A percentile compares a stretch with the other conserved stretches of the same genome.
These are phyloP conservation scores for Strongylocentrotus purpuratus DNA, from an alignment of 35 echinoderm and acorn worm genomes.

Conservation along the genomic window DNA sequence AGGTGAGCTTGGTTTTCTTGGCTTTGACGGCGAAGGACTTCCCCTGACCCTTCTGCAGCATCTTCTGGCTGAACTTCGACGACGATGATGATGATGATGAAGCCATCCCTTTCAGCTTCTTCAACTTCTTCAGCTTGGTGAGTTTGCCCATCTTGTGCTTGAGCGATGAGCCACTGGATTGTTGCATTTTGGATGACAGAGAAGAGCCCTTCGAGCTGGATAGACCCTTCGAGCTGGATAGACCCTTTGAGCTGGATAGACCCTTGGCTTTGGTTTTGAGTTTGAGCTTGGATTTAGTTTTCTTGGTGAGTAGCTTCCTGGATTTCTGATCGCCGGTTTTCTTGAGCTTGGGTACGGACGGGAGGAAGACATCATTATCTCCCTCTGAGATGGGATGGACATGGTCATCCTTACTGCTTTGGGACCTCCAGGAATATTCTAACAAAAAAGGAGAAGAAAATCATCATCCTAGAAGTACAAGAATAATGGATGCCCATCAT, in stretches of 20 bases:
- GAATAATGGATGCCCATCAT: neutral
- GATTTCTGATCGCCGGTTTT: constrained; percentile 60
- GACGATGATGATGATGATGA: neutral
- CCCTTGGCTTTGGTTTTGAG: constrained; percentile 21
- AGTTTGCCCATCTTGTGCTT: constrained; percentile 56
- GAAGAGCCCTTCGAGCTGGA: neutral
- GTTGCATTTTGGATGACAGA: neutral
- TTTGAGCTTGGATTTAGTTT: constrained; percentile 56
- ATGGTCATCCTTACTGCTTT: constrained; percentile 43
- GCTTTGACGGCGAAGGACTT: neutral
- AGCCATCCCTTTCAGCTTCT: neutral
- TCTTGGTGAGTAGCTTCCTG: constrained; percentile 55
- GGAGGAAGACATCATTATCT: constrained; percentile 39
- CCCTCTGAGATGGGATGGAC: constrained; percentile 5
- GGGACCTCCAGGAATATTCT: constrained; percentile 37
- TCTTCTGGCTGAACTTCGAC: constrained; percentile 45
- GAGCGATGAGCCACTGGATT: neutral
- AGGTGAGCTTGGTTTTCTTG: constrained; percentile 51
- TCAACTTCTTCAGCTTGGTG: constrained; percentile 26
- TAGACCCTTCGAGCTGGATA: constrained; percentile 3
- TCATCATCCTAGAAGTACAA: neutral
- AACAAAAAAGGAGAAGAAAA: neutral
- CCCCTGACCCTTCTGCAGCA: neutral
- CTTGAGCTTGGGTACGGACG: constrained; percentile 31
- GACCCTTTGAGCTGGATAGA: neutral